Evolutionary conservation across 1,140 invertebrate species (phyloP), one percentile per base, ranked within the genome.

Genomic region (Conus betulinus): DNA sequence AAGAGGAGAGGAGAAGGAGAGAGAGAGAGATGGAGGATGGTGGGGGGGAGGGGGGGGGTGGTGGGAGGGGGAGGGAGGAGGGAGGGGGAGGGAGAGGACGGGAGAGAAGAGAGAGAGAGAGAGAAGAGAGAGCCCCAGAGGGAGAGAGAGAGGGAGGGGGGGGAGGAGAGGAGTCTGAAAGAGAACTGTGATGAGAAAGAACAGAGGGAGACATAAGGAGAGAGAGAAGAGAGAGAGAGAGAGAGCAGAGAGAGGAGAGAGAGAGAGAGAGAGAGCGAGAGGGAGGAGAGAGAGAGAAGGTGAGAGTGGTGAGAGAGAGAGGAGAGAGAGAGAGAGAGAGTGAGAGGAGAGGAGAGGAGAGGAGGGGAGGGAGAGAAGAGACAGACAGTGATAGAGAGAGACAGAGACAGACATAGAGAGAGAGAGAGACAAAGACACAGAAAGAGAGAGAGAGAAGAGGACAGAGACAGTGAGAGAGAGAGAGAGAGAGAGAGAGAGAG

Each of bases 281-380:
- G 67, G 7, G n/a, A 55, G 63, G 55, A 51, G 55, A 20, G 52
- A 17, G 52, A 13, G 74, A 39, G 53, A 25, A 74, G 17, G 53
- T n/a, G n/a, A n/a, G n/a, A n/a, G n/a, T n/a, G n/a, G n/a, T n/a
- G n/a, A n/a, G 27, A n/a, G 8, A 82, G 57, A 15, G 39, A n/a
- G 87, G 84, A 25, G 52, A 86, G n/a, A 88, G 20, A 88, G 88
- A 86, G 63, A 63, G 20, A 67, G 39, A 60, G 51, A 71, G 27
- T 39, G 51, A 87, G 63, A 57, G 53, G 53, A 4, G n/a, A 1
- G 25, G 25, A 63, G 52, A 27, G 60, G n/a, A 39, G 6, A 39
- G 51, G 0, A 4, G 55, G 23, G 23, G 57, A n/a, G 17, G 20
- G 17, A 51, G 51, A 51, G 87, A 39, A 63, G 60, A 63, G 1